Evolutionary conservation across 2,113 vertebrate genomes (phyloP).

Genomic region (Ciconia boyciana): DNA sequence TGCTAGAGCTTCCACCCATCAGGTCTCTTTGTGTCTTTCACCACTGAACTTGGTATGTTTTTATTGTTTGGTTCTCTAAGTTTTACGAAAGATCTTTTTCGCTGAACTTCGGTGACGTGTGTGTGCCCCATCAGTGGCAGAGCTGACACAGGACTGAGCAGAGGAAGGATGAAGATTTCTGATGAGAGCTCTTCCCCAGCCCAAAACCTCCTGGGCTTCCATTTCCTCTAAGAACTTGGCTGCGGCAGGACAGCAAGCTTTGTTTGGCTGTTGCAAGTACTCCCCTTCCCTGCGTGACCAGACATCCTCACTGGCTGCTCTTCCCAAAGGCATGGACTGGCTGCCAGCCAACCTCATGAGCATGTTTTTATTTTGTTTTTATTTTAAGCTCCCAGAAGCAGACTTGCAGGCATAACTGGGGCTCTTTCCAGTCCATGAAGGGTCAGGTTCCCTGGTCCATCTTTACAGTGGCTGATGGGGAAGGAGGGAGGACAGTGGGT

Average conservation of each 20-base stretch:
- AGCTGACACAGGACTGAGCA: not conserved
- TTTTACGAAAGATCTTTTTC: not conserved
- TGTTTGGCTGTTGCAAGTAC: accelerated
- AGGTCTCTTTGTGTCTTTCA: not conserved
- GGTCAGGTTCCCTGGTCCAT: not conserved
- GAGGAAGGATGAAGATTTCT: not conserved
- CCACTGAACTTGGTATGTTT: no score
- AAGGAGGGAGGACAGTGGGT: not conserved
- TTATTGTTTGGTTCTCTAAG: not conserved
- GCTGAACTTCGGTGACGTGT: accelerated
- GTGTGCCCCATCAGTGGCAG: not conserved
- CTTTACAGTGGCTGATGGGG: not conserved
- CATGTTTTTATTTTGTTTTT: not conserved
- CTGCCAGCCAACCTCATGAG: not conserved
- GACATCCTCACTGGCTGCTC: not conserved
- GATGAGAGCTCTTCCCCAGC: not conserved
- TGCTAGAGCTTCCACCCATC: not conserved
- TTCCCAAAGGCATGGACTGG: not conserved
- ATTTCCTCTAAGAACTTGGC: not conserved
- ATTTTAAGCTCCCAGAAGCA: not conserved
- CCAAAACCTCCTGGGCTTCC: not conserved
- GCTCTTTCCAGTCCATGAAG: not conserved
- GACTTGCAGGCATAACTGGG: not conserved
- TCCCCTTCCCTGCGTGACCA: not conserved
- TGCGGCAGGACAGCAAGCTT: not conserved